These are phyloP conservation scores for Hedya salicella DNA, from an alignment of 2,888 invertebrate species.

Conservation along the genomic window DNA sequence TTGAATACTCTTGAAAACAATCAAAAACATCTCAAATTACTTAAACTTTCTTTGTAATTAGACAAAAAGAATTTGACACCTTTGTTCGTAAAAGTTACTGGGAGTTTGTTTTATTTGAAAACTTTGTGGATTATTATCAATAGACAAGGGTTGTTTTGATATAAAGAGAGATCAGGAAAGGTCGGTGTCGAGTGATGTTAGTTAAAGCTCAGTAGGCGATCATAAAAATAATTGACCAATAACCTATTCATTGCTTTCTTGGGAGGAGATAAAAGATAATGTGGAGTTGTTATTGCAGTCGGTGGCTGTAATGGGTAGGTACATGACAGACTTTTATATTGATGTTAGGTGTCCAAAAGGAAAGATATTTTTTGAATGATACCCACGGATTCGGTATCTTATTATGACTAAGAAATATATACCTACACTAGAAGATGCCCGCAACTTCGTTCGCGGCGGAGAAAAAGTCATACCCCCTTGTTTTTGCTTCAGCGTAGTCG, in stretches of 20 bases:
- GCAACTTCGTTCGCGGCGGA: too few relatives aligned
- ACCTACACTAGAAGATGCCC: too few relatives aligned
- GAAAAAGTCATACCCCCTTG: too few relatives aligned
- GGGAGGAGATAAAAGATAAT: conserved; percentile 27
- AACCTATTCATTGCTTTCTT: conserved; percentile 3
- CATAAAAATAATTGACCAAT: conserved; percentile 36
- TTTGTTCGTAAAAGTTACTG: background rate
- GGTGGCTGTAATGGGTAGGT: background rate
- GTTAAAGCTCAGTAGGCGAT: conserved; percentile 27
- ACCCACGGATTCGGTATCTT: too few relatives aligned
- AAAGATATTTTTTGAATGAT: too few relatives aligned
- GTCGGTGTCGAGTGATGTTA: conserved; percentile 3
- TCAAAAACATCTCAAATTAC: background rate
- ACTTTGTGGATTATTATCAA: background rate
- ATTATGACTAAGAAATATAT: too few relatives aligned
- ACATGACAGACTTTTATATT: too few relatives aligned
- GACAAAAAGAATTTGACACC: background rate
- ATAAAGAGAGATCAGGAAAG: background rate
- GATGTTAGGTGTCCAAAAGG: too few relatives aligned
- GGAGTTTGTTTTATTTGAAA: conserved; percentile 6
- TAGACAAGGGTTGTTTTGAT: background rate
- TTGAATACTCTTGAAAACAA: background rate
- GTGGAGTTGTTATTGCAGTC: conserved; percentile 5
- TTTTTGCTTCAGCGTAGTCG: too few relatives aligned
- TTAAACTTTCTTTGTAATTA: background rate